Evolutionary conservation across 2,797 vertebrate species (phyloP).

Genomic region (Tolypeutes matacus): DNA sequence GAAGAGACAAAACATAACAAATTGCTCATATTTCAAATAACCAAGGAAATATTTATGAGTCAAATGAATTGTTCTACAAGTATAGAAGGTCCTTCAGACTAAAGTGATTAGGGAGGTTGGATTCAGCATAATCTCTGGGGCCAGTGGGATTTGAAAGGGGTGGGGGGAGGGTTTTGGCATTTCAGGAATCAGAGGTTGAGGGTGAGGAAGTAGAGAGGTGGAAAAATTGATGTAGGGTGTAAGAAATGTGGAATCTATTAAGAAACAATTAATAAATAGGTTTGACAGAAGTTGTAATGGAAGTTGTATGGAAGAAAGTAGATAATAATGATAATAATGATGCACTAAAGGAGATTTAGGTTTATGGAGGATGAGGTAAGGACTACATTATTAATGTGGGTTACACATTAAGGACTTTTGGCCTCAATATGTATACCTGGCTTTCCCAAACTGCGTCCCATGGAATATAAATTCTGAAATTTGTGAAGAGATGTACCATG

Average conservation of each 20-base stretch:
- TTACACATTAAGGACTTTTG: neutral
- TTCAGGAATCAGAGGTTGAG: neutral
- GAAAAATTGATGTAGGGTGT: neutral
- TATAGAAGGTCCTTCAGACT: neutral
- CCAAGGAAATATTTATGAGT: neutral
- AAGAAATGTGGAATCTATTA: neutral
- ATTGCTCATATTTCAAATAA: neutral
- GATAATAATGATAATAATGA: neutral
- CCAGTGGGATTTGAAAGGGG: neutral
- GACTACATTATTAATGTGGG: neutral
- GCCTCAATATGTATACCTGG: neutral
- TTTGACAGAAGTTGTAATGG: conserved; percentile 1
- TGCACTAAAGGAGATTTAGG: neutral
- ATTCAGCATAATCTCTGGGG: neutral
- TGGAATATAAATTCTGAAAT: neutral
- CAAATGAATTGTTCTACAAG: neutral
- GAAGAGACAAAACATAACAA: neutral
- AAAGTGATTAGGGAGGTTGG: neutral
- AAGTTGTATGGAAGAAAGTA: neutral
- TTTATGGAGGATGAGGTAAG: neutral
- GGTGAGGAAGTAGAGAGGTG: no score
- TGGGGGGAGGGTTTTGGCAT: neutral
- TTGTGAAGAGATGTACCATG: neutral
- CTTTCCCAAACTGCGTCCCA: neutral
- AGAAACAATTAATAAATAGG: neutral